phyloP scores from a whole-genome alignment of 1,140 invertebrate species.

The Amphibalanus amphitrite region DNA sequence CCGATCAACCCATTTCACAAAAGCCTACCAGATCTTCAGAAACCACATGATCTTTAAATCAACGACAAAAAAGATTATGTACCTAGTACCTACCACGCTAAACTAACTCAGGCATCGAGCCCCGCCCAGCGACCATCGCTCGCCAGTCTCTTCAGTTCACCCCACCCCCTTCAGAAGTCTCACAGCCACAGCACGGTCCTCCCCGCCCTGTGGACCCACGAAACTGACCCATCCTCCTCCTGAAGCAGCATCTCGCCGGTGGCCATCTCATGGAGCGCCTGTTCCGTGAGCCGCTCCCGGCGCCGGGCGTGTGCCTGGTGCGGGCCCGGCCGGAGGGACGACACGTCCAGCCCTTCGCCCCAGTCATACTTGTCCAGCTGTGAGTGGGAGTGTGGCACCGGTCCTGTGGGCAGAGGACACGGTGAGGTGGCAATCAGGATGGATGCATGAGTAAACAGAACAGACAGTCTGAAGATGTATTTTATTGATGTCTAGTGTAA shows the following conservation, averaged over 20 bases:
- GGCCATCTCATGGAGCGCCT: conserved; percentile 2
- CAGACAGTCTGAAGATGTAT: not conserved
- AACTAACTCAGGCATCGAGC: too few relatives aligned
- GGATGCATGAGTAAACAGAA: not conserved
- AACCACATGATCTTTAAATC: too few relatives aligned
- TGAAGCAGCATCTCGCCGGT: conserved; percentile 2
- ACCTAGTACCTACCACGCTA: too few relatives aligned
- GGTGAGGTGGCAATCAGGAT: not conserved
- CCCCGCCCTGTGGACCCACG: too few relatives aligned
- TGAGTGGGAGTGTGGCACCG: not conserved
- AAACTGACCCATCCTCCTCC: not conserved
- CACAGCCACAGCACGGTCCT: too few relatives aligned
- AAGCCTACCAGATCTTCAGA: too few relatives aligned
- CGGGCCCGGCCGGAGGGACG: not conserved
- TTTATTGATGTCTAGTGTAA: not conserved
- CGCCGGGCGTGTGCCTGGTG: not conserved
- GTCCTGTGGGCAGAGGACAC: not conserved
- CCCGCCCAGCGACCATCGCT: not conserved
- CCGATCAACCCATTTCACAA: too few relatives aligned
- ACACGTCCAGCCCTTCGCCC: not conserved
- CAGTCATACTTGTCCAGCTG: conserved; percentile 2
- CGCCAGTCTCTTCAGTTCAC: not conserved
- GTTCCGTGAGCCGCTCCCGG: not conserved
- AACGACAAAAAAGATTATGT: too few relatives aligned
- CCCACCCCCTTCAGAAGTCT: not conserved